Evolutionary conservation across 2,113 vertebrate genomes (phyloP).

Genomic region (Polypterus senegalus): DNA sequence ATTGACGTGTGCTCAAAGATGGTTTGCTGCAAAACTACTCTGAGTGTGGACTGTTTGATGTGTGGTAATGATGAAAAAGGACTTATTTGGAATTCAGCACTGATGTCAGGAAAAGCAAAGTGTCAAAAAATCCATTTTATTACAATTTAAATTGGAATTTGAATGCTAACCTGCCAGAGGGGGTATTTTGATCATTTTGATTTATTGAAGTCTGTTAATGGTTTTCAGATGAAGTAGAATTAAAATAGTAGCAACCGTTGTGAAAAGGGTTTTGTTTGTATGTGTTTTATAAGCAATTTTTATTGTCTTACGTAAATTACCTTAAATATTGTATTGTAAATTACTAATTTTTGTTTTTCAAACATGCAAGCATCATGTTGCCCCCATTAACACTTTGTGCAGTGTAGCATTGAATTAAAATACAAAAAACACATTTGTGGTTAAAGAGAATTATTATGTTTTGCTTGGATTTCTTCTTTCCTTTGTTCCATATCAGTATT

Average conservation of each 20-base stretch:
- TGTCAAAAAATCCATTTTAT: slow-evolving; percentile 56
- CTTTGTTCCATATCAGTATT: slow-evolving; percentile 7
- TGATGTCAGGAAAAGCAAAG: slow-evolving; percentile 38
- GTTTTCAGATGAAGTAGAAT: slow-evolving; percentile 50
- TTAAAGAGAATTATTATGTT: too few species aligned
- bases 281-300: too few species aligned
- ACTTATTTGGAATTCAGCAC: slow-evolving; percentile 49
- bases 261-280: too few species aligned
- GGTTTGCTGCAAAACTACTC: slow-evolving; percentile 37
- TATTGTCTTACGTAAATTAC: too few species aligned
- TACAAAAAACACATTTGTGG: too few species aligned
- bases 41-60: slow-evolving; percentile 29
- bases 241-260: slow-evolving; percentile 30
- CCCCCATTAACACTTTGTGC: too few species aligned
- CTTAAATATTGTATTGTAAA: too few species aligned
- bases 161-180: slow-evolving; percentile 50
- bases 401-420: too few species aligned
- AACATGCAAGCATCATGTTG: too few species aligned
- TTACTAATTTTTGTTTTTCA: too few species aligned
- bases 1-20: slow-evolving; percentile 38
- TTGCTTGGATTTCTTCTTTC: neutral
- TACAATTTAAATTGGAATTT: slow-evolving; percentile 66
- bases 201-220: slow-evolving; percentile 65
- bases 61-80: slow-evolving; percentile 45
- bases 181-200: slow-evolving; percentile 71